Evolutionary conservation across 2,797 vertebrate species (phyloP), one percentile per base, ranked within the genome.

Genomic region (Premnoplex brunnescens): DNA sequence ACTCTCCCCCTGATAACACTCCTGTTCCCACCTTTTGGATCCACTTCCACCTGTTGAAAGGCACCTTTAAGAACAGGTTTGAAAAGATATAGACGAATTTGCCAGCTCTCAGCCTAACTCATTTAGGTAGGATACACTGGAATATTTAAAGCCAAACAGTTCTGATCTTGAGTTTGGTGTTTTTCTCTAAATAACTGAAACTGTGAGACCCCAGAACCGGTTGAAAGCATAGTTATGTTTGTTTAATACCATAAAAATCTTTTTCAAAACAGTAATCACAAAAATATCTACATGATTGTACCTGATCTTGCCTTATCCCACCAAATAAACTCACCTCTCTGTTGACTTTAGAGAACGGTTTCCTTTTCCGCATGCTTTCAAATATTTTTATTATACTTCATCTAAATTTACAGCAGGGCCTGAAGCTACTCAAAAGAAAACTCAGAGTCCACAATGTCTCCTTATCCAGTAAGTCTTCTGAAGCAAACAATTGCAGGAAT

Each of bases 361-460:
- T 92, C 52, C 43, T 93, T 84, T 84, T 81, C 48, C 51, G 88
- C 11, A 4, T 49, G 37, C 41, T 85, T 88, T 77, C 62, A 89
- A 63, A 39, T 84, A 64, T 73, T 94, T 96, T 91, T 67, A 75
- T 75, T 81, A n/a, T 34, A 41, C 58, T 88, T 28, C 51, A 48
- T 81, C 87, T 81, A 80, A 92, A 83, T 37, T 37, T 75, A 88
- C 26, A 75, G 85, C 62, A 85, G 36, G 49, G 28, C 36, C 82
- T 92, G 92, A 95, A 96, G 75, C 24, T 30, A 36, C 10, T 93
- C 82, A 89, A 95, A 59, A 39, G 81, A 94, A 93, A 95, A 51
- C 66, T 75, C 56, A 44, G 55, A 71, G 39, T 80, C 79, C 67
- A 68, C 46, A 68, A 37, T 59, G 32, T 89, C 64, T 73, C 44